These are phyloP conservation scores for Delichon dasypus DNA, from an alignment of 2,797 vertebrate species.

Conservation along the genomic window DNA sequence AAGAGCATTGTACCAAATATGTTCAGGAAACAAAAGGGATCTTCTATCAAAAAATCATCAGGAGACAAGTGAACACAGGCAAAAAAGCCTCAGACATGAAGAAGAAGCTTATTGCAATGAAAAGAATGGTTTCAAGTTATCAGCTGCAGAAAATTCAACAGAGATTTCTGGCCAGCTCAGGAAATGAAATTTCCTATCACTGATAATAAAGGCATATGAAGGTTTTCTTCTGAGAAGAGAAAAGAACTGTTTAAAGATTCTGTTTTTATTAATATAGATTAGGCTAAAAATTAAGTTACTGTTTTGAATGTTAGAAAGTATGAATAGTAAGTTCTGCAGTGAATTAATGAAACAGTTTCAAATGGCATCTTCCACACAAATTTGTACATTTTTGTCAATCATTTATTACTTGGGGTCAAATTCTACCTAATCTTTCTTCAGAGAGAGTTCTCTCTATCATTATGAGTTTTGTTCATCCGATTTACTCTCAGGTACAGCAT, in stretches of 20 bases:
- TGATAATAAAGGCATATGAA: not conserved
- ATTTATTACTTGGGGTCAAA: not conserved
- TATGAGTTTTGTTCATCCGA: not conserved
- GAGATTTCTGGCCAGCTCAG: slow-evolving; percentile 5
- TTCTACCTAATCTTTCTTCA: not conserved
- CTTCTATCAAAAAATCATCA: slow-evolving; percentile 14
- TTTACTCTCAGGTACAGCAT: not conserved
- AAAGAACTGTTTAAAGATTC: slow-evolving; percentile 8
- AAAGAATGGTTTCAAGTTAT: slow-evolving; percentile 31
- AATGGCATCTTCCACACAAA: not conserved
- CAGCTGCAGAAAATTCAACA: slow-evolving; percentile 22
- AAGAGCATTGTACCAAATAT: not conserved
- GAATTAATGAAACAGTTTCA: slow-evolving; percentile 26
- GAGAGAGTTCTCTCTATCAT: not conserved
- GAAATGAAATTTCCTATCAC: slow-evolving; percentile 37
- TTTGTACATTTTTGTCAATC: not conserved
- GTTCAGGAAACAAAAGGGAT: not conserved
- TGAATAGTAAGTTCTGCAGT: not conserved
- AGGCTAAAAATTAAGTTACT: slow-evolving; percentile 33
- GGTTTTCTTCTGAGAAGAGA: not conserved
- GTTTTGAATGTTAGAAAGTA: slow-evolving; percentile 8
- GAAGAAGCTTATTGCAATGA: not conserved
- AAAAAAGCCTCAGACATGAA: not conserved
- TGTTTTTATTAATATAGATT: slow-evolving; percentile 40
- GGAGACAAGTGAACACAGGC: not conserved